Evolutionary conservation across 2,113 vertebrate species (phyloP).

Genomic region (Falcunculus frontatus): DNA sequence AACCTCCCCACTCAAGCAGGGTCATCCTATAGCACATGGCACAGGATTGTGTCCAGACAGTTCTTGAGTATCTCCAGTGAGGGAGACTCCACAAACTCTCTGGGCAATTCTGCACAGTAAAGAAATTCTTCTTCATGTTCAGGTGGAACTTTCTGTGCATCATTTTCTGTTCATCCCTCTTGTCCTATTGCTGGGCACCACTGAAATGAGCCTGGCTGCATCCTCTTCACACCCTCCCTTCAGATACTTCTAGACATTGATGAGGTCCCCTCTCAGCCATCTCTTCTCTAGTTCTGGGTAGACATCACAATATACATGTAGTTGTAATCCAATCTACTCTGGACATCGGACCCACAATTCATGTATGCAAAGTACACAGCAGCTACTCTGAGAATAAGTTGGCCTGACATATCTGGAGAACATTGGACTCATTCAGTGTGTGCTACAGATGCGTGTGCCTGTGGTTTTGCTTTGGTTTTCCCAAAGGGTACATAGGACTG

Average conservation of each 20-base stretch:
- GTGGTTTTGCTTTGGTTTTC: background rate
- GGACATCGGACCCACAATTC: background rate
- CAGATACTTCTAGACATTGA: background rate
- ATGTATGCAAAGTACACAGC: background rate
- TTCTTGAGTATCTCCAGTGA: background rate
- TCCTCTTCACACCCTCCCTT: background rate
- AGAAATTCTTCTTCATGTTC: background rate
- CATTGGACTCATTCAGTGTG: background rate
- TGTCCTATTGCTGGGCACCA: background rate
- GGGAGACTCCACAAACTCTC: background rate
- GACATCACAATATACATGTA: background rate
- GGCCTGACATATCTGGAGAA: background rate
- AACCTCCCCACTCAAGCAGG: background rate
- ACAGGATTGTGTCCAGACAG: background rate
- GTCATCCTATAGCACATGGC: background rate
- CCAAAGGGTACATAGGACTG: background rate
- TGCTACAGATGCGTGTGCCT: background rate
- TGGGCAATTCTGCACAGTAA: background rate
- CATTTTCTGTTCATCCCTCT: background rate
- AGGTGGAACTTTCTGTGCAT: background rate
- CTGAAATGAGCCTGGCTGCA: accelerated
- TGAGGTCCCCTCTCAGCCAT: background rate
- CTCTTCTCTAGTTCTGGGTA: background rate
- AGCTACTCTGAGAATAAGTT: background rate
- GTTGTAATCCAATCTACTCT: background rate